Conservation (phyloP, 2,113 vertebrate genomes). For the Asarcornis scutulata region DNA sequence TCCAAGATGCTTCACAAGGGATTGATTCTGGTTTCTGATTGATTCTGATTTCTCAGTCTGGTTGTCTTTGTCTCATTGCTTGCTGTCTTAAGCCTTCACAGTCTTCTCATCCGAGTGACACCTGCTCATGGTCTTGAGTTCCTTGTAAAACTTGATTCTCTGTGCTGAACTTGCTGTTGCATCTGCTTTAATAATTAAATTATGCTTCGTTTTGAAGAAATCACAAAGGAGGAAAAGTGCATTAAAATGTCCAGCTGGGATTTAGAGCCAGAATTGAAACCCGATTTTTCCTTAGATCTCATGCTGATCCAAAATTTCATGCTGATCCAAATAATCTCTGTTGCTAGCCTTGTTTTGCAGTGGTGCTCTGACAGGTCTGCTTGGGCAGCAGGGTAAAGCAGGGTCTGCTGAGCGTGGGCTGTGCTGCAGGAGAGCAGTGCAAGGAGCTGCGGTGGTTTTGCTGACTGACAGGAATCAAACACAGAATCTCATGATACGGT, state of each 20-base stretch:
- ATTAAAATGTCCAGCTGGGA: not conserved
- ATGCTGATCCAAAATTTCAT: not conserved
- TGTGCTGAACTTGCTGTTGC: not conserved
- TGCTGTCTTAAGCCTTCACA: not conserved
- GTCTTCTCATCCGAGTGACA: not conserved
- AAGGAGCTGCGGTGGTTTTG: not conserved
- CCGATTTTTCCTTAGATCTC: not conserved
- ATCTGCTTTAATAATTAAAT: not conserved
- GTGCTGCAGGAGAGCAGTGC: fast-evolving
- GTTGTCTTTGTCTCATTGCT: not conserved
- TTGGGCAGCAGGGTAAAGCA: fast-evolving
- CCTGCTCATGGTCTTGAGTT: not conserved
- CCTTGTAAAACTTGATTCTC: not conserved
- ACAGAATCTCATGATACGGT: not conserved
- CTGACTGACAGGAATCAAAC: not conserved
- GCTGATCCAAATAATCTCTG: not conserved
- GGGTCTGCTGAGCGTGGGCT: fast-evolving
- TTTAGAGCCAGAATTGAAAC: not conserved
- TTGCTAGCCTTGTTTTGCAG: not conserved
- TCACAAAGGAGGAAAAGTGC: not conserved
- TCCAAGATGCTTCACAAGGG: not conserved
- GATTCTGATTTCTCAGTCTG: not conserved
- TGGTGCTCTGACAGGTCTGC: not conserved
- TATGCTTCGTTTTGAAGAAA: not conserved
- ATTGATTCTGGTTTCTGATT: not conserved